Conservation (phyloP, 2,888 invertebrate species). For the Polyploca ridens region DNA sequence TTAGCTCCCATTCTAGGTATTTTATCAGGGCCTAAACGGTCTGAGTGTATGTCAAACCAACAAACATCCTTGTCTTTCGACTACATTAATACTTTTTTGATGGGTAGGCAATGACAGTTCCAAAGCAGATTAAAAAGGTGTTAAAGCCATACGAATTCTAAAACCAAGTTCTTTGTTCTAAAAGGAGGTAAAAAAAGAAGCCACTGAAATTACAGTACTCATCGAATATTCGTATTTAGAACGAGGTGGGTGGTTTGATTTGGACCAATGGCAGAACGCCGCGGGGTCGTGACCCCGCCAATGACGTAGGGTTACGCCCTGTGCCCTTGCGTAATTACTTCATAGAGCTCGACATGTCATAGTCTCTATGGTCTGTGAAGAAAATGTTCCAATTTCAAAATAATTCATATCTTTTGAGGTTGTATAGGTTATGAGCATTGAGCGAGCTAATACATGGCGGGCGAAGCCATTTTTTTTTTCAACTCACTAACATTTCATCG, state of each 20-base stretch:
- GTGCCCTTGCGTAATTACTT: slow-evolving; percentile 68
- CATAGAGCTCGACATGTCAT: slow-evolving; percentile 14
- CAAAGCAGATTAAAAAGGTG: background rate
- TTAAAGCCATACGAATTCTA: background rate
- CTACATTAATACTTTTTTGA: too few relatives aligned
- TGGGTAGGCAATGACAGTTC: background rate
- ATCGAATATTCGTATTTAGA: slow-evolving; percentile 24
- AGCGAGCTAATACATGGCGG: too few relatives aligned
- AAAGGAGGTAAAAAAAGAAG: background rate
- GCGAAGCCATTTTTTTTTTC: too few relatives aligned
- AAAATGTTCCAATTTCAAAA: background rate
- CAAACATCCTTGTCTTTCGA: too few relatives aligned
- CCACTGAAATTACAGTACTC: slow-evolving; percentile 16
- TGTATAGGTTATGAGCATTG: too few relatives aligned
- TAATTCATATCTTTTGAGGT: background rate
- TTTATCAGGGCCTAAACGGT: too few relatives aligned
- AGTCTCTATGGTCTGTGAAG: background rate
- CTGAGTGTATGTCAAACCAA: too few relatives aligned
- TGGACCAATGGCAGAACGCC: slow-evolving; percentile 56
- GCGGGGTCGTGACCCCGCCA: slow-evolving; percentile 77
- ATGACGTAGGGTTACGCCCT: slow-evolving; percentile 68
- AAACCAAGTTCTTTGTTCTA: too few relatives aligned
- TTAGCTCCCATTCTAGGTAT: too few relatives aligned
- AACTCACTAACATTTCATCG: too few relatives aligned
- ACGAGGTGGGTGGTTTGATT: slow-evolving; percentile 47